Percentiles rank a stretch among this genome's conserved stretches.
Conservation (phyloP, 1,140 invertebrate species). For the Acromyrmex charruanus region DNA sequence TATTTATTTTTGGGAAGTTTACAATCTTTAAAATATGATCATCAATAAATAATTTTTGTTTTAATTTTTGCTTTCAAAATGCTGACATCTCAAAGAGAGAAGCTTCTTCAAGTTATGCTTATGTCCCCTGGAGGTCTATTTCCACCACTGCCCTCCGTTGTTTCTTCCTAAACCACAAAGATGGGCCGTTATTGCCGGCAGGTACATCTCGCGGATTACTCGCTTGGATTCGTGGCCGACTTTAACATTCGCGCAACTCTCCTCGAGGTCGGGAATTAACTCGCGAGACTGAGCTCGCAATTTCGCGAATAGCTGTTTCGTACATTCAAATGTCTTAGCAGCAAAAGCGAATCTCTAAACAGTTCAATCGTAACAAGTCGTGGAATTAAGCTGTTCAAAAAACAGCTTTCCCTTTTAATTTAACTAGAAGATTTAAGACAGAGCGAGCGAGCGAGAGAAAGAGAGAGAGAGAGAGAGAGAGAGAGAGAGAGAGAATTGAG, state of each 20-base stretch:
- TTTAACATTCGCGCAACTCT: conserved; percentile 73
- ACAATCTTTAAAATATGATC: neutral
- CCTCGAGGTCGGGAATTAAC: conserved; percentile 67
- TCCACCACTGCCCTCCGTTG: neutral
- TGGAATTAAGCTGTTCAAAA: conserved; percentile 8
- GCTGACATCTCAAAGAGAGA: neutral
- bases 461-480: neutral
- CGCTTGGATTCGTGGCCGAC: conserved; percentile 51
- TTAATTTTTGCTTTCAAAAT: neutral
- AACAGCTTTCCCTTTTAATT: conserved; percentile 25
- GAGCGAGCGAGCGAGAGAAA: neutral
- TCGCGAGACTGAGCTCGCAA: conserved; percentile 49
- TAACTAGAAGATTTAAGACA: neutral
- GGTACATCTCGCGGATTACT: conserved; percentile 66
- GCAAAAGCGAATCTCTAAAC: conserved; percentile 25
- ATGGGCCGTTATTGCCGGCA: conserved; percentile 67
- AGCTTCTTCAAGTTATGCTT: conserved; percentile 2
- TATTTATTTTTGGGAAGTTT: neutral
- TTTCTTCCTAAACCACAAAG: conserved; percentile 63
- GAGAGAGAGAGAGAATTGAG: neutral
- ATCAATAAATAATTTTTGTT: neutral
- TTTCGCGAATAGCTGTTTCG: conserved; percentile 24
- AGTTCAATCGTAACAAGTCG: conserved; percentile 28
- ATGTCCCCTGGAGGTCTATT: conserved; percentile 31
- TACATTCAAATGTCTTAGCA: conserved; percentile 60